These are phyloP conservation scores for Polymixis flavicincta DNA, from an alignment of 2,888 invertebrate species.

Conservation along the genomic window DNA sequence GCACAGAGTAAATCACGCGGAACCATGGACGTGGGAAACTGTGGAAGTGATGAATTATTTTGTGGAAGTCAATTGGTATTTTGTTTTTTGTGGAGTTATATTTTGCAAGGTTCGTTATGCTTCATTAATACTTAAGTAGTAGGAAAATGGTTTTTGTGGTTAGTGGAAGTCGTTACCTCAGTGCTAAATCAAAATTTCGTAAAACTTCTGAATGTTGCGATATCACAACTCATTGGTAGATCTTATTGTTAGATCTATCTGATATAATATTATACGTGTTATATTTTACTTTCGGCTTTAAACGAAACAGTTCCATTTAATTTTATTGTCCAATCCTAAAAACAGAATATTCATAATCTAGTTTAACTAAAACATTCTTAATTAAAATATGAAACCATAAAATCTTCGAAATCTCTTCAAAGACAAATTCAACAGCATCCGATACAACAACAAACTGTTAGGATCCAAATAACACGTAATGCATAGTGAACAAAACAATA, in stretches of 20 bases:
- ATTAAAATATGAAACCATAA: background rate
- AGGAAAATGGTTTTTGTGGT: background rate
- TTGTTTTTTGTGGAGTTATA: background rate
- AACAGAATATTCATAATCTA: background rate
- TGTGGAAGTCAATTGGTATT: constrained; percentile 17
- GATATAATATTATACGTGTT: background rate
- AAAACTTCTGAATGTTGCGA: background rate
- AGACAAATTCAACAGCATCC: background rate
- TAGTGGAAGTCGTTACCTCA: background rate
- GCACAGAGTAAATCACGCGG: constrained; percentile 86
- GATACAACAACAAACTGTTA: too few relatives aligned
- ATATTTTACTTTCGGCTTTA: background rate
- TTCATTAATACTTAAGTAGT: background rate
- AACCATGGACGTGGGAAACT: constrained; percentile 66
- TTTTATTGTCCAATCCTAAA: background rate
- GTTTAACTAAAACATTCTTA: background rate
- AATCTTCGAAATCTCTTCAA: background rate
- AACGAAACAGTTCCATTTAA: background rate
- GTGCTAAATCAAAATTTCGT: background rate
- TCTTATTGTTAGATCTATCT: background rate
- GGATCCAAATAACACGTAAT: background rate
- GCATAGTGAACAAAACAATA: background rate
- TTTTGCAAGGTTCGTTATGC: constrained; percentile 4
- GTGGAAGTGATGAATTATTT: constrained; percentile 66
- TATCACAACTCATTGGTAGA: background rate